Percentiles rank a stretch among this genome's conserved stretches.
Conservation (phyloP, 2,888 invertebrate species). For the Macaria liturata region DNA sequence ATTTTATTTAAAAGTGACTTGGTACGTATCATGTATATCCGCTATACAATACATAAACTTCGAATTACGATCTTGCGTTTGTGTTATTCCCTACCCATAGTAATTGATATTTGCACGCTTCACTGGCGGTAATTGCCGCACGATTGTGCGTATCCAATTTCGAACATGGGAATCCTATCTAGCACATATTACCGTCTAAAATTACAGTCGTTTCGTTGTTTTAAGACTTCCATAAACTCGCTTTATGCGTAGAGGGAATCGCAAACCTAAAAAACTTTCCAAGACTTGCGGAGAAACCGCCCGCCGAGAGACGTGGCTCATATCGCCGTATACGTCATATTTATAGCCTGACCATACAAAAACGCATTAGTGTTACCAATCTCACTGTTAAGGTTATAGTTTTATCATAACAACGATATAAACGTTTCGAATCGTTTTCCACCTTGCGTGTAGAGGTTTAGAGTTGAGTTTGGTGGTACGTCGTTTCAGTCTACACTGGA, state of each 20-base stretch:
- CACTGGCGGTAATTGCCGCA: slow-evolving; percentile 24
- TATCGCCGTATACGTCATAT: slow-evolving; percentile 63
- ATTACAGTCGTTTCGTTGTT: slow-evolving; percentile 11
- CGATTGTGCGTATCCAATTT: slow-evolving; percentile 20
- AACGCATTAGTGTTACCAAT: slow-evolving; percentile 68
- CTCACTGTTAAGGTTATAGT: slow-evolving; percentile 53
- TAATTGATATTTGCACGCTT: slow-evolving; percentile 25
- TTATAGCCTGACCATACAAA: slow-evolving; percentile 66
- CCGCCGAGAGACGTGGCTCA: slow-evolving; percentile 21
- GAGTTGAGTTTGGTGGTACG: slow-evolving; percentile 21
- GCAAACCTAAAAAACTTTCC: slow-evolving; percentile 18
- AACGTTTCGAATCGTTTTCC: slow-evolving; percentile 2
- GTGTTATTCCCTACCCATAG: slow-evolving; percentile 6
- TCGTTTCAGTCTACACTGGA: slow-evolving; percentile 40
- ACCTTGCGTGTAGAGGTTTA: slow-evolving; percentile 3
- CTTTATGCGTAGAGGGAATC: slow-evolving; percentile 1
- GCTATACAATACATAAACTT: not conserved
- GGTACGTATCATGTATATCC: no score
- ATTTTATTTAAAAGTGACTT: no score
- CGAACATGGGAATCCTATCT: slow-evolving; percentile 15
- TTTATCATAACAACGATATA: slow-evolving; percentile 60
- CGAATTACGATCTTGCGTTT: not conserved
- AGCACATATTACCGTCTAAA: slow-evolving; percentile 11
- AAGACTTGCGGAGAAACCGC: slow-evolving; percentile 20
- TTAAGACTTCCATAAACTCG: slow-evolving; percentile 5